phyloP scores from a whole-genome alignment of 2,888 invertebrate species.

The Scrobipalpa atriplicella region DNA sequence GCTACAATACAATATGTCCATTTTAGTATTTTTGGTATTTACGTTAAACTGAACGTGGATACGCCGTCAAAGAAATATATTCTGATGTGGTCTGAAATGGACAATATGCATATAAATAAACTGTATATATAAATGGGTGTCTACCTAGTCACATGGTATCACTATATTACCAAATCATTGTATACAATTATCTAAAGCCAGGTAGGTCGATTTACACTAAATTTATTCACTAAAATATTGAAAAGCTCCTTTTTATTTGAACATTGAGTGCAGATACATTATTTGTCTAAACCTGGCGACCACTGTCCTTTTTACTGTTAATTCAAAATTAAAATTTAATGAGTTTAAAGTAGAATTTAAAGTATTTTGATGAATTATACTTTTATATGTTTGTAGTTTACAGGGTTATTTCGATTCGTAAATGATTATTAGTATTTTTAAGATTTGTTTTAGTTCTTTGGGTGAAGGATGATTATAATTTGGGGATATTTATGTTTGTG shows the following conservation, averaged over 20 bases:
- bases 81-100: constrained; percentile 14
- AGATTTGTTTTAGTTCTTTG: not conserved
- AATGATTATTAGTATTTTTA: not conserved
- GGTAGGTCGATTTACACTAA: constrained; percentile 76
- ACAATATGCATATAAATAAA: constrained; percentile 53
- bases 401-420: not conserved
- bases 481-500: constrained; percentile 28
- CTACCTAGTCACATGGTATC: constrained; percentile 56
- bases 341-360: constrained; percentile 32
- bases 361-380: not conserved
- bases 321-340: constrained; percentile 40
- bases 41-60: constrained; percentile 12
- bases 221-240: constrained; percentile 78
- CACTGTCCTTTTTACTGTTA: constrained; percentile 60
- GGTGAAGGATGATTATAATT: not conserved
- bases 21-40: constrained; percentile 9
- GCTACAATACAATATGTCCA: constrained; percentile 43
- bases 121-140: constrained; percentile 57
- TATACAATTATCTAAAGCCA: constrained; percentile 82
- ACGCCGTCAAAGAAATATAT: not conserved
- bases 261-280: constrained; percentile 81
- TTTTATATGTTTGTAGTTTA: not conserved
- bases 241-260: constrained; percentile 82
- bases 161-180: constrained; percentile 69
- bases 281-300: constrained; percentile 79